Percentiles rank a stretch among this genome's conserved stretches.
phyloP scores from a whole-genome alignment of 1,140 invertebrate genomes.

The Gerris buenoi region DNA sequence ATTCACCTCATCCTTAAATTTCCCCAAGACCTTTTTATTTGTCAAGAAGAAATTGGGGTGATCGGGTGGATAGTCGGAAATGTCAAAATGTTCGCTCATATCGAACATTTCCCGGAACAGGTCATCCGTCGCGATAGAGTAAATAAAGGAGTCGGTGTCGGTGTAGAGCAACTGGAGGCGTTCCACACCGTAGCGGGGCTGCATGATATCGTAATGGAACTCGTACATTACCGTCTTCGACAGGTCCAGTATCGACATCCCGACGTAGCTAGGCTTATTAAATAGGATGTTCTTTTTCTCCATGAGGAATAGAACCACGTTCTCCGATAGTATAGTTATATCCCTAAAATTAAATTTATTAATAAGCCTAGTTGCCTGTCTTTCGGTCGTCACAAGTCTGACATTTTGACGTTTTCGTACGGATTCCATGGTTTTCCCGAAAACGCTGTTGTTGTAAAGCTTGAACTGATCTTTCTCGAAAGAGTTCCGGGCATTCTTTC shows the following conservation, averaged over 20 bases:
- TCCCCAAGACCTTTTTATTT: not conserved
- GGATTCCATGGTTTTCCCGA: not conserved
- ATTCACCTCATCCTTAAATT: not conserved
- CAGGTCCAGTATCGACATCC: constrained; percentile 15
- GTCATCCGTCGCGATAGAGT: constrained; percentile 21
- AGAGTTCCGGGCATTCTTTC: not conserved
- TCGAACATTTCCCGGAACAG: constrained; percentile 13
- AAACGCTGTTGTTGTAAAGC: not conserved
- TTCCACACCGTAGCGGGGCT: constrained; percentile 6
- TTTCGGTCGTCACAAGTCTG: not conserved
- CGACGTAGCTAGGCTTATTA: constrained; percentile 15
- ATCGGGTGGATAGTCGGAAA: not conserved
- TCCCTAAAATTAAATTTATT: not conserved
- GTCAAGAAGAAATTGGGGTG: not conserved
- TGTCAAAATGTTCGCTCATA: too few relatives aligned
- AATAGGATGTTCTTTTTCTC: not conserved
- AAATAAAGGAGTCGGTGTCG: constrained; percentile 31
- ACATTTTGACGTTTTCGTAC: not conserved
- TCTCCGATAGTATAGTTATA: not conserved
- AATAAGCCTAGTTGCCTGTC: not conserved
- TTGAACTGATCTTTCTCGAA: not conserved
- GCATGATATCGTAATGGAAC: constrained; percentile 15
- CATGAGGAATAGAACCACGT: not conserved
- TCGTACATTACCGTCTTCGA: constrained; percentile 18
- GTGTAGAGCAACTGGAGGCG: constrained; percentile 23